Evolutionary conservation across 92 coral and sea anemone species (phyloP), one percentile per base, ranked within the genome.

Genomic region (Actinostola sp.): DNA sequence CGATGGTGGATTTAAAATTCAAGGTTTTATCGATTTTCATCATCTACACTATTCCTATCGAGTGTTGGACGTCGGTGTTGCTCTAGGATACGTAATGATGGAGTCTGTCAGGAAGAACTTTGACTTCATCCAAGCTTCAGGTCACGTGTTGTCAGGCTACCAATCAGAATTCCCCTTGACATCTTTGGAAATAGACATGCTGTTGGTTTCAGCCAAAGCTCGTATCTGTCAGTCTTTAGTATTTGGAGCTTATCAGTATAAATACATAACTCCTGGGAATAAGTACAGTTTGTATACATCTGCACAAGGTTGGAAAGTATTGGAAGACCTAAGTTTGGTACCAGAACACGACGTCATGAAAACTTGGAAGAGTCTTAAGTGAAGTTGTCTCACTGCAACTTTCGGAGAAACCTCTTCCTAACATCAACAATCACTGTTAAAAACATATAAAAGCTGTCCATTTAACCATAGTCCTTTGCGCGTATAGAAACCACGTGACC

Each of bases 191-290:
- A 33, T 76, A 14, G 70, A 44, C 27, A 49, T 72, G 80, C 33
- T 68, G 38, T 60, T 62, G 23, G 45, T 73, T 38, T 36, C 66
- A 0, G 69, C 75, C 19, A 66, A 74, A 3, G 68, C 77, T 1
- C 61, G 83, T 24, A 77, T 73, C 31, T 67, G 82, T 16, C 88
- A 68, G 29, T 75, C 88, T 10, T 42, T 82, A 15, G 83, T 82
- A 4, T 34, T 60, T 26, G 88, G 82, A 6, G 82, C 67, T 50
- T 76, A 82, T 21, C 72, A 61, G 50, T 36, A 60, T 28, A 68
- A 36, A 9, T 72, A 58, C 35, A 20, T 70, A 0, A 16, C 33
- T 8, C 77, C 77, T 4, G 73, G 50, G 2, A 60, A 82, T 62
- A 11, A 79, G 50, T 14, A 66, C 6, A 46, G 43, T 36, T 11